Base-by-base conservation (phyloP, 2,888 invertebrate genomes). In the Bombylius major region DNA sequence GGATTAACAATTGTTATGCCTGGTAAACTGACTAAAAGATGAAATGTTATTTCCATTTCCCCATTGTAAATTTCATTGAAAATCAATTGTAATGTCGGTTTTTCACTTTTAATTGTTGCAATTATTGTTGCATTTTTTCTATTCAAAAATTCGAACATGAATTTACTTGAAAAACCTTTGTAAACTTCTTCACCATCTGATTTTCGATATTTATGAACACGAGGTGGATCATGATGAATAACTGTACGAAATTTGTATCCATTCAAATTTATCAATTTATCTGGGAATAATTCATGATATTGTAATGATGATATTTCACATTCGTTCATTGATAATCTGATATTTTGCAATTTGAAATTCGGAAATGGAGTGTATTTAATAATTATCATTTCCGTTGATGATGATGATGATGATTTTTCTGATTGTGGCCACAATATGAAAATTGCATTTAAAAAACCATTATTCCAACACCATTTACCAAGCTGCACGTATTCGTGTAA, bases 221-320 rank as follows among this genome's bases (percentile, higher is more conserved):
- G 52, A 8, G 56, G 56, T 13, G 47, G 48, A 32, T 56, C 56
- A 8, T 23, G 14, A n/a, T 53, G 34, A 12, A 53, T 34, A 8
- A 52, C 46, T 46, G 56, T 49, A 9, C 31, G 32, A 5, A 56
- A 36, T n/a, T 3, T 31, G 36, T 53, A 53, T 5, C 56, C 53
- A 36, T 53, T 39, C 33, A 56, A 53, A 50, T 56, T 46, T 31
- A 46, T 52, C 42, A 56, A 9, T 46, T 56, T 56, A 44, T 53
- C 31, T 7, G 34, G 31, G 9, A 50, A 55, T 32, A 47, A 31
- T 9, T 23, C 11, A 9, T 55, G 13, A 13, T 46, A 32, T 12
- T 12, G 8, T 8, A 11, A 11, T 42, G 11, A 42, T 11, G 5
- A 11, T 42, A 42, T 42, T 11, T 11, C 11, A 5, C 8, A 5